phyloP scores from a whole-genome alignment of 1,140 invertebrate genomes.

The Drosophila setifemur region DNA sequence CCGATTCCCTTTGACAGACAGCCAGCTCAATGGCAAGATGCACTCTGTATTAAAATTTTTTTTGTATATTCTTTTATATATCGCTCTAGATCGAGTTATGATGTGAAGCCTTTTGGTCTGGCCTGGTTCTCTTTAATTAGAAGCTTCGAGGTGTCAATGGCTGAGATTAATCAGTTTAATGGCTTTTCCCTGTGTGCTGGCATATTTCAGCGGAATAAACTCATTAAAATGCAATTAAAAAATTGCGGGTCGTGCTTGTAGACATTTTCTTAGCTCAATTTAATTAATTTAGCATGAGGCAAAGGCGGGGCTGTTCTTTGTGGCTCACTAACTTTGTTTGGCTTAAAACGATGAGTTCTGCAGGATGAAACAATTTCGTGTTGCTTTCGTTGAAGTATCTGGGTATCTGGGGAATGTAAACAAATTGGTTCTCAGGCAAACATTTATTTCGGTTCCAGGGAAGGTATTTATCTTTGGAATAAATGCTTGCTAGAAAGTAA shows the following conservation, averaged over 20 bases:
- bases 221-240: slow-evolving; percentile 80
- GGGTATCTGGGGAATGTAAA: slow-evolving; percentile 3
- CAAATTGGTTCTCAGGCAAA: slow-evolving; percentile 36
- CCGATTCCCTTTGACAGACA: slow-evolving; percentile 15
- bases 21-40: slow-evolving; percentile 28
- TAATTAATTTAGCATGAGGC: slow-evolving; percentile 54
- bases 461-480: too few relatives aligned
- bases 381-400: background rate
- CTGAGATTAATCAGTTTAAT: slow-evolving; percentile 76
- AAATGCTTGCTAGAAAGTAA: background rate
- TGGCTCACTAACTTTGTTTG: slow-evolving; percentile 30
- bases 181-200: slow-evolving; percentile 45
- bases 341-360: slow-evolving; percentile 31
- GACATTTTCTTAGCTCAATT: slow-evolving; percentile 61
- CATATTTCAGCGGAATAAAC: slow-evolving; percentile 62
- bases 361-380: background rate
- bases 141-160: slow-evolving; percentile 64
- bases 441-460: slow-evolving; percentile 9
- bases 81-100: slow-evolving; percentile 35
- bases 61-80: slow-evolving; percentile 3
- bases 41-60: too few relatives aligned
- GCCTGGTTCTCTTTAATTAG: slow-evolving; percentile 43
- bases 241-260: slow-evolving; percentile 51
- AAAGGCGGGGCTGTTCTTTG: background rate
- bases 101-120: slow-evolving; percentile 34